Conservation (phyloP, 2,113 vertebrate species). For the Platycercus adscitus region DNA sequence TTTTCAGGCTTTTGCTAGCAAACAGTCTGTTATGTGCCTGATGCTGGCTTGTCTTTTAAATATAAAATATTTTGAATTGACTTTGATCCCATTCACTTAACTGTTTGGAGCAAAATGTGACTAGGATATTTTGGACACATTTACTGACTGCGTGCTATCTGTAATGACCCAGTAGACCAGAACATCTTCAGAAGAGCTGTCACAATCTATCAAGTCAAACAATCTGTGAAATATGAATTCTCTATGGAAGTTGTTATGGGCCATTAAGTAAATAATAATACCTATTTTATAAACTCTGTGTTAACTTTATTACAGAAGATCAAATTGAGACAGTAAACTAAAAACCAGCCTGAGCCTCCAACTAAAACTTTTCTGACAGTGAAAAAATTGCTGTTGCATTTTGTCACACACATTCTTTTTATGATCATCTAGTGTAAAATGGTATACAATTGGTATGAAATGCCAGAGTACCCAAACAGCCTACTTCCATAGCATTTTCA, state of each 20-base stretch:
- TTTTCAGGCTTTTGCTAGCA: background rate
- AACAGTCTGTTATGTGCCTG: background rate
- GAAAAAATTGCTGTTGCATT: background rate
- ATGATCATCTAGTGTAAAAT: background rate
- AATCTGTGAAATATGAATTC: constrained; percentile 71
- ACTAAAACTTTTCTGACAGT: background rate
- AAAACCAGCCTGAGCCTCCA: background rate
- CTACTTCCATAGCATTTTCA: background rate
- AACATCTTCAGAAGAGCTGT: constrained; percentile 69
- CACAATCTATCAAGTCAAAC: constrained; percentile 68
- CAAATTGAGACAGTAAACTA: constrained; percentile 30
- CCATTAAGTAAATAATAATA: constrained; percentile 75
- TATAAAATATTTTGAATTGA: background rate
- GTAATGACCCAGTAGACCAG: constrained; percentile 69
- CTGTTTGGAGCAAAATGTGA: constrained; percentile 23
- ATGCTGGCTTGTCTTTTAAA: constrained; percentile 9
- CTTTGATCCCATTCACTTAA: background rate
- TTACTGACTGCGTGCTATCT: constrained; percentile 50
- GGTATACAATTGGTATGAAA: background rate
- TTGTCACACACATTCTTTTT: background rate
- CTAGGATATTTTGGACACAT: constrained; percentile 40
- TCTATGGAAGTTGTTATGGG: constrained; percentile 54
- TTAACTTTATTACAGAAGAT: constrained; percentile 54
- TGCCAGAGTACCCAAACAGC: background rate
- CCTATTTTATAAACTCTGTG: constrained; percentile 65